Conservation (phyloP, 1,140 invertebrate species). For the Lordiphosa stackelbergi region DNA sequence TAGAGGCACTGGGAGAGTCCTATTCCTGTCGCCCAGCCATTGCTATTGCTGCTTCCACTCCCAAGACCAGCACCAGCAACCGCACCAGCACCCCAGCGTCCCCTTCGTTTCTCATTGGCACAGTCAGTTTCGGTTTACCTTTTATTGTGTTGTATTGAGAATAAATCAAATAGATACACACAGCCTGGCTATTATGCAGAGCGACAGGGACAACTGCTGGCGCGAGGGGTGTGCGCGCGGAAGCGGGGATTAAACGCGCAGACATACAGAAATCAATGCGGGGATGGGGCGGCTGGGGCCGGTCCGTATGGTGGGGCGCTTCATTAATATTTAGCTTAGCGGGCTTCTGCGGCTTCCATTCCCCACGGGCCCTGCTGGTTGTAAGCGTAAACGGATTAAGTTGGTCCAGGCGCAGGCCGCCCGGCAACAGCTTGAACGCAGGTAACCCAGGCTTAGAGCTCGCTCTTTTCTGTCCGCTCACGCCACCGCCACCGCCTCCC, state of each 20-base stretch:
- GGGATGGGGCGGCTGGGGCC: neutral
- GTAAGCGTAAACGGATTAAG: slow-evolving; percentile 42
- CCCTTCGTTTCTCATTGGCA: slow-evolving; percentile 6
- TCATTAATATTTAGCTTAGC: slow-evolving; percentile 33
- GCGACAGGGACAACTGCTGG: neutral
- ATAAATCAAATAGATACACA: slow-evolving; percentile 17
- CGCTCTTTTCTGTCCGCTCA: neutral
- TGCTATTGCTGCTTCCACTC: neutral
- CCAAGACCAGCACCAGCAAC: neutral
- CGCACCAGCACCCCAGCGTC: neutral
- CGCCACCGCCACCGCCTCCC: slow-evolving; percentile 23
- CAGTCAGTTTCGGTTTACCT: slow-evolving; percentile 2
- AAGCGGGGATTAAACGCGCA: neutral
- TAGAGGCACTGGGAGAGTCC: neutral
- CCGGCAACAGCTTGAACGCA: slow-evolving; percentile 4
- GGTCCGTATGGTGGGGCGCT: neutral
- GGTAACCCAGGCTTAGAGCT: slow-evolving; percentile 1
- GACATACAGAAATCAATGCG: neutral
- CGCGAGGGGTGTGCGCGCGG: neutral
- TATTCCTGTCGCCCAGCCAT: too few species aligned
- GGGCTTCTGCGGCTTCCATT: slow-evolving; percentile 45
- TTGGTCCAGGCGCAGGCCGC: neutral
- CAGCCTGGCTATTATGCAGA: slow-evolving; percentile 8
- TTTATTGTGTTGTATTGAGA: slow-evolving; percentile 9
- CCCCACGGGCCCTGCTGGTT: slow-evolving; percentile 42